phyloP scores from a whole-genome alignment of 1,140 invertebrate species.

The Drosophila kurseongensis region DNA sequence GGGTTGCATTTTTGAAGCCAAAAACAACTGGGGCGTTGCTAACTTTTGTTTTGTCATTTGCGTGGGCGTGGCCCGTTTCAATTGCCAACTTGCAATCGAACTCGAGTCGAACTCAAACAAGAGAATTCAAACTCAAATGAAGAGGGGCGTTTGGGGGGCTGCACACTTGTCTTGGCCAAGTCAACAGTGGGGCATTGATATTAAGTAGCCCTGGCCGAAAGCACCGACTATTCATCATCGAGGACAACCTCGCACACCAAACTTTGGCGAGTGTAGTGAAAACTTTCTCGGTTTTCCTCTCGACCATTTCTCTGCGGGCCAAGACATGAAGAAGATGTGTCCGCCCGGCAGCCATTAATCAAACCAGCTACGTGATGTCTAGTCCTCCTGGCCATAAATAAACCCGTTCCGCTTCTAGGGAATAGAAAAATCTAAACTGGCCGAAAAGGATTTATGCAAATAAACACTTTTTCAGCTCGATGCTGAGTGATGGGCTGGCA shows the following conservation, averaged over 20 bases:
- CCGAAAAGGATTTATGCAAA: constrained; percentile 59
- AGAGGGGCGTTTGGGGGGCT: neutral
- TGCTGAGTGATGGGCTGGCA: constrained; percentile 1
- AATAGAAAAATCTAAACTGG: constrained; percentile 16
- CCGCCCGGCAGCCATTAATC: constrained; percentile 70
- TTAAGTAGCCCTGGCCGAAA: constrained; percentile 49
- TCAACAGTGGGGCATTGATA: constrained; percentile 55
- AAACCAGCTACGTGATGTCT: constrained; percentile 71
- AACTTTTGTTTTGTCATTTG: constrained; percentile 47
- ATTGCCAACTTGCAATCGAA: constrained; percentile 75
- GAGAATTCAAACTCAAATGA: constrained; percentile 12
- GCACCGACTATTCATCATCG: constrained; percentile 51
- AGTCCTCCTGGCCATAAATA: constrained; percentile 59
- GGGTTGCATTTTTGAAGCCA: constrained; percentile 49
- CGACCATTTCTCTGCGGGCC: constrained; percentile 33
- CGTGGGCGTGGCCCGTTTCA: constrained; percentile 65
- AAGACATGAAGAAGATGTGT: constrained; percentile 49
- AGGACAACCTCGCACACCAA: constrained; percentile 7
- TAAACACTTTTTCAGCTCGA: constrained; percentile 37
- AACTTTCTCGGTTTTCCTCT: constrained; percentile 50
- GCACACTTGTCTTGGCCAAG: constrained; percentile 28
- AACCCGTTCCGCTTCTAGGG: constrained; percentile 23
- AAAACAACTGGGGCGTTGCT: constrained; percentile 57
- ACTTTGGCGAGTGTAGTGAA: constrained; percentile 59
- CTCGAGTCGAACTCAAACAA: constrained; percentile 38